Conservation (phyloP, 2,888 invertebrate species). For the Eupithecia pulchellata region DNA sequence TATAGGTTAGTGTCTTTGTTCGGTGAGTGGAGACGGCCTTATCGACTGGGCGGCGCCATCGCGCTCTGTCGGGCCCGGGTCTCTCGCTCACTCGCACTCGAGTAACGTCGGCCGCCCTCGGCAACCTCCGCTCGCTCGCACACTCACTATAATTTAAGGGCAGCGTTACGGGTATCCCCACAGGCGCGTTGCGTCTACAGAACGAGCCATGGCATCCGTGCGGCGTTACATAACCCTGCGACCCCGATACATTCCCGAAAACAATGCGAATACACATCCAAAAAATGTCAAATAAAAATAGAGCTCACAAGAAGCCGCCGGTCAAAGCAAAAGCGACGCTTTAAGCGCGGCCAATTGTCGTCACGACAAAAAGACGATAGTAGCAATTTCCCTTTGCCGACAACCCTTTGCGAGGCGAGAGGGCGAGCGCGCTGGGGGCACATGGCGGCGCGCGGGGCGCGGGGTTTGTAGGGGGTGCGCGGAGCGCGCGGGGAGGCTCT, state of each 20-base stretch:
- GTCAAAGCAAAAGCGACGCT: slow-evolving; percentile 61
- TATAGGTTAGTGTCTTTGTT: slow-evolving; percentile 85
- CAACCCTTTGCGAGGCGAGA: slow-evolving; percentile 79
- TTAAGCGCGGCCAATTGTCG: slow-evolving; percentile 67
- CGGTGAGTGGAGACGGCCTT: slow-evolving; percentile 81
- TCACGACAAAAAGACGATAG: slow-evolving; percentile 71
- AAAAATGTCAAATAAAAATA: slow-evolving; percentile 44
- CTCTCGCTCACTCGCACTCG: slow-evolving; percentile 53
- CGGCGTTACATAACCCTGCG: slow-evolving; percentile 63
- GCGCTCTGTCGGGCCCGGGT: slow-evolving; percentile 67
- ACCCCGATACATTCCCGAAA: slow-evolving; percentile 55
- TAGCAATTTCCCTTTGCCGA: slow-evolving; percentile 76
- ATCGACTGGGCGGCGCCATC: slow-evolving; percentile 85
- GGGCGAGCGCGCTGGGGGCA: slow-evolving; percentile 72
- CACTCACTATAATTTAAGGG: slow-evolving; percentile 79
- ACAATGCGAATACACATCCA: slow-evolving; percentile 43
- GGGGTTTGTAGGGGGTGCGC: slow-evolving; percentile 51
- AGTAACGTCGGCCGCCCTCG: slow-evolving; percentile 65
- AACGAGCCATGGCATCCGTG: slow-evolving; percentile 61
- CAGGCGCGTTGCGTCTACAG: slow-evolving; percentile 67
- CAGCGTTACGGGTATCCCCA: slow-evolving; percentile 74
- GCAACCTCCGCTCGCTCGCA: slow-evolving; percentile 61
- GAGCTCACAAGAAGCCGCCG: slow-evolving; percentile 40
- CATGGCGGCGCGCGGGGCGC: slow-evolving; percentile 68
- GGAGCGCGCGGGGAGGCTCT: slow-evolving; percentile 65